phyloP scores from a whole-genome alignment of 1,140 invertebrate species.

The Drosophila persimilis region DNA sequence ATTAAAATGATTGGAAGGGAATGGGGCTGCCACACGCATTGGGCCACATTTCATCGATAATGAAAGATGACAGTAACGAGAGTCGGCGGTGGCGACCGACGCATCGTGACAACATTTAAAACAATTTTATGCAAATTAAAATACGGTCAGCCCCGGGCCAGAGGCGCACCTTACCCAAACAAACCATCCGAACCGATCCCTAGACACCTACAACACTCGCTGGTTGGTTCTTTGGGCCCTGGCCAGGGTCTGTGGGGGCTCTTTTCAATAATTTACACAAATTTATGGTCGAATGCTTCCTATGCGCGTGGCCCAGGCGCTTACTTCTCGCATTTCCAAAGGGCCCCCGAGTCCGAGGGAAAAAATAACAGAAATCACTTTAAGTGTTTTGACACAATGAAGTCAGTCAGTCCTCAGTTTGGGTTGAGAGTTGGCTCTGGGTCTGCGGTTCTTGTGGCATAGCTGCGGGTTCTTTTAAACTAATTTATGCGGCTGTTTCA shows the following conservation, averaged over 20 bases:
- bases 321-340: constrained; percentile 54
- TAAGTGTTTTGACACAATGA: constrained; percentile 74
- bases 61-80: constrained; percentile 82
- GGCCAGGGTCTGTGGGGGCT: constrained; percentile 8
- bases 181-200: constrained; percentile 27
- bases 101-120: constrained; percentile 78
- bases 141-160: constrained; percentile 43
- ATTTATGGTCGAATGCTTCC: constrained; percentile 59
- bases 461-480: constrained; percentile 62
- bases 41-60: constrained; percentile 77
- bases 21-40: constrained; percentile 61
- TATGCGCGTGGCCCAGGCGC: constrained; percentile 51
- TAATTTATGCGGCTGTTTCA: constrained; percentile 73
- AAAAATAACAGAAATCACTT: constrained; percentile 61
- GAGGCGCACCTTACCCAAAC: constrained; percentile 46
- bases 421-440: neutral
- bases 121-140: constrained; percentile 81
- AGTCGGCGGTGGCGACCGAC: constrained; percentile 29
- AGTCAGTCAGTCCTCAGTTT: constrained; percentile 56
- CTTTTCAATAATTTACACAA: constrained; percentile 73
- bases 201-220: constrained; percentile 64
- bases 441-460: constrained; percentile 6
- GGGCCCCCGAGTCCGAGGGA: constrained; percentile 7
- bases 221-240: constrained; percentile 11
- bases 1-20: constrained; percentile 58